Base-by-base conservation (phyloP, 2,113 vertebrate species). In the Ciconia maguari region DNA sequence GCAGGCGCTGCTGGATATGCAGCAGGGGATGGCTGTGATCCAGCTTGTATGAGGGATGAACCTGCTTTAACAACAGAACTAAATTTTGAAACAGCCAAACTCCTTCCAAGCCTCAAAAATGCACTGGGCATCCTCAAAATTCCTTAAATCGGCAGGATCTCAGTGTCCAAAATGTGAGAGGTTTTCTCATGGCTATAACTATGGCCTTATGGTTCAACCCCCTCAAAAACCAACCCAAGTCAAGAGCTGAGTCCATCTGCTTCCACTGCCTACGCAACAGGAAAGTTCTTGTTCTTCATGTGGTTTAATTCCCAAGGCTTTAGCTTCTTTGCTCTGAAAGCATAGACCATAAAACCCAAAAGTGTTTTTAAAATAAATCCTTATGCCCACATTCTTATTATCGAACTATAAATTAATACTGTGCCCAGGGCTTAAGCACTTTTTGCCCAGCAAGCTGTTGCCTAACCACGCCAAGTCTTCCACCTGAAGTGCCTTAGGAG, bases 1-100 rank as follows among this genome's bases (percentile, higher is more conserved):
- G 3, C 16, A 16, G 34, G 27, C 3, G 5, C 48, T 24, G 24
- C 29, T 46, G 66, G 26, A n/a, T 27, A 8, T 25, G 16, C 5
- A 2, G 25, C 9, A 21, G 42, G 34, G 25, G 32, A 21, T 0
- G 4, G 49, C 30, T 11, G 36, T 9, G 4, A 42, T n/a, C 26
- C 51, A 18, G 42, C 1, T 6, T 32, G 27, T 42, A 13, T 5
- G 14, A 25, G 36, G 72, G 32, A 34, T 77, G 36, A 78, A 41
- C 36, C 15, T 75, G 52, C 44, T 61, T 68, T 68, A 60, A 38
- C 30, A 65, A 42, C 15, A 18, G 38, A 68, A 34, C 36, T 24
- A 19, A 22, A 27, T 15, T 36, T 27, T 49, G 25, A 69, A 9
- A 24, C 12, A 30, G n/a, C 46, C 34, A 48, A 54, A 26, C 20